Evolutionary conservation across 2,888 invertebrate species (phyloP), one percentile per base, ranked within the genome.

Genomic region (Melinopterus prodromus): DNA sequence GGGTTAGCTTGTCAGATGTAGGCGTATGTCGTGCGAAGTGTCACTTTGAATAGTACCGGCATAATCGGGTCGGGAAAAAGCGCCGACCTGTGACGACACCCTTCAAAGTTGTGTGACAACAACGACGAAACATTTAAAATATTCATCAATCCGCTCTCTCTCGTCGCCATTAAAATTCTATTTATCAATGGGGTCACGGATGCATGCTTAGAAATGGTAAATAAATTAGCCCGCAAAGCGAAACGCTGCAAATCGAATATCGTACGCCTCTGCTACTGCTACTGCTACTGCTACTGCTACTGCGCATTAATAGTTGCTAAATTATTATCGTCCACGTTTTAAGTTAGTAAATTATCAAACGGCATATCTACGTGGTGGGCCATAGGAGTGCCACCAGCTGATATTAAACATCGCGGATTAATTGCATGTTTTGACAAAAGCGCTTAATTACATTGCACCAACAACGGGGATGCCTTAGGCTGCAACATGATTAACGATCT

Each of bases 71-170:
- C n/a, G 12, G 74, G 36, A 74, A 74, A 74, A 74, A 74, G 35
- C 74, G 74, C 6, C n/a, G 36, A n/a, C 9, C 74, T 36, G 37
- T 36, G 74, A 36, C 37, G 35, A 7, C 9, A 26, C 35, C 74
- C 35, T 53, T 74, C 74, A 74, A 74, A 74, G 74, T 74, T 71
- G 36, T 37, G 74, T 35, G 74, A 74, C 74, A 74, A 74, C 74
- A 74, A 35, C 26, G 36, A 36, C 26, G 36, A n/a, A 36, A 74
- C 35, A 37, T 15, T 36, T 74, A 74, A 74, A 74, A 74, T 74
- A 74, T 74, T 74, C 26, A 74, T 53, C 53, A 53, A 53, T 36
- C 12, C 35, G 26, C 26, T 36, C 12, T 16, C 53, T 53, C 53
- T 53, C 53, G 5, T 53, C 53, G 5, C 12, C 26, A 71, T 71